Evolutionary conservation across 2,797 vertebrate species (phyloP), one percentile per base, ranked within the genome.

Genomic region (Gambusia yucatana): DNA sequence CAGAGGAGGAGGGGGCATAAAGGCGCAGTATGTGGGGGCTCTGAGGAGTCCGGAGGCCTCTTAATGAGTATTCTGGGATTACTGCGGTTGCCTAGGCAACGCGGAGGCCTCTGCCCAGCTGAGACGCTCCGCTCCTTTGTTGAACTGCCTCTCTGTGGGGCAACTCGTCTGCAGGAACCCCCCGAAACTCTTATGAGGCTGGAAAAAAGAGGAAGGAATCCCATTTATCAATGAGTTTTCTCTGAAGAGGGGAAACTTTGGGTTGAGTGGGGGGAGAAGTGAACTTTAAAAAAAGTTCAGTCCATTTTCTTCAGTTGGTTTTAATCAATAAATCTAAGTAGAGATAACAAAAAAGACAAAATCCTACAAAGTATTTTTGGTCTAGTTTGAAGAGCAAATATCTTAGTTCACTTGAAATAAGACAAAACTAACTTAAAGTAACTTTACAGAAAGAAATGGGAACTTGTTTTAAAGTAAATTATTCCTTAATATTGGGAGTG

Each of bases 41-140:
- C 91, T 93, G 92, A 89, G 92, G 87, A 93, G 93, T 91, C 93
- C 93, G 83, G 86, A 85, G 93, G 86, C 82, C 90, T 94, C 93
- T 96, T 94, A 96, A 93, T 95, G 93, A 96, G 93, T 91, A 93
- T 94, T 95, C 93, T 94, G 94, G 94, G 94, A 96, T 96, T 96
- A 95, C 94, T 94, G 88, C 89, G 16, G 93, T 96, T 87, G 78
- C 93, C 94, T 89, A 90, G 96, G 94, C 75, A 76, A 97, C 93
- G 44, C 88, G 79, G 91, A 93, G 93, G 92, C 91, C 93, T 92
- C 91, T 93, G 90, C 93, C 93, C 95, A 95, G 95, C 94, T 96
- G 95, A 96, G 95, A 95, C 95, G 95, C 93, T 92, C 92, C 89
- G 76, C 91, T 92, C 93, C 85, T 96, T 96, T 96, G 96, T 96